Base-by-base conservation (phyloP, 1,140 invertebrate species). In the Cryptotermes secundus region DNA sequence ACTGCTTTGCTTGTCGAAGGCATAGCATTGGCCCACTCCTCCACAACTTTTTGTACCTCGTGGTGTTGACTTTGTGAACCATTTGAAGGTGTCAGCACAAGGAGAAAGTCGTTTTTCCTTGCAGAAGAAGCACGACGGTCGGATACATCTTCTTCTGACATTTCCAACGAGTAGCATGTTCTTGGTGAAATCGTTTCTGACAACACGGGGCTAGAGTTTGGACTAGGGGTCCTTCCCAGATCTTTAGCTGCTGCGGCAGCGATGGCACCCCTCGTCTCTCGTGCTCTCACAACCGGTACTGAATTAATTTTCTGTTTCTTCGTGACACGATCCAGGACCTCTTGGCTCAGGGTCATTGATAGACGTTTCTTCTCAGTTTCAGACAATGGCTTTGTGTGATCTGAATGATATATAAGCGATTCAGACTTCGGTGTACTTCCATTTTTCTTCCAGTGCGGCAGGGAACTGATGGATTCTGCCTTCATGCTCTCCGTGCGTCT, bases 301-400 rank as follows among this genome's bases (percentile, higher is more conserved):
- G 90, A 89, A 19, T 89, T 79, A 86, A 86, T 90, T 88, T 91
- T 93, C 87, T 89, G 87, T 82, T 87, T 89, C 88, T 89, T 88
- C 83, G 26, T 85, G 9, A 94, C 91, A 88, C 92, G 92, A 85
- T 95, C 92, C 83, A 95, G 88, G 16, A 95, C 90, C 90, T 96
- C 95, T 87, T 93, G 93, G 83, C 95, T 94, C 6, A 96, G 89
- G 12, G 92, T 93, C 88, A 93, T 91, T 0, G 95, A 96, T 79
- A 96, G 89, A 85, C 92, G 91, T 88, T 93, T 94, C 86, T 96
- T 96, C 85, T 96, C 95, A 34, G 90, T 90, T 90, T 96, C 95
- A 82, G 91, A 91, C 79, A 94, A 88, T 65, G 88, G 87, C 89
- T 91, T 90, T 38, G 84, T 6, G 10, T 22, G 80, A 35, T 24